phyloP scores from a whole-genome alignment of 2,113 vertebrate species.

The Grus americana region DNA sequence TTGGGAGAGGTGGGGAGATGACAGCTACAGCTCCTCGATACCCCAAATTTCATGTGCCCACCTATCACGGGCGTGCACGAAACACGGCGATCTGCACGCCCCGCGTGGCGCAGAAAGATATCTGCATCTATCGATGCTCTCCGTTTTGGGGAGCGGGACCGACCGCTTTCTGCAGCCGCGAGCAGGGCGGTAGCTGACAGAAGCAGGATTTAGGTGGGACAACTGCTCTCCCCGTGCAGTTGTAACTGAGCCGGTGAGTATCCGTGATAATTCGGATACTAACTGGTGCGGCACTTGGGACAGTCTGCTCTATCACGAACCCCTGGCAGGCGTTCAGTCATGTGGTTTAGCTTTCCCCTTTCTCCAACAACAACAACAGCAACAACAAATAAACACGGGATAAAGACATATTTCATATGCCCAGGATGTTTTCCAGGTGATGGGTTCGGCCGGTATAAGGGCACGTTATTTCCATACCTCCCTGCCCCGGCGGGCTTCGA shows the following conservation, averaged over 20 bases:
- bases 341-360: slow-evolving; percentile 64
- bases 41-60: neutral
- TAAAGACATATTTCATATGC: slow-evolving; percentile 12
- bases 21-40: neutral
- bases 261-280: slow-evolving; percentile 62
- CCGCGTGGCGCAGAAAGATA: neutral
- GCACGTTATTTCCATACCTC: neutral
- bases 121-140: neutral
- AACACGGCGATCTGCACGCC: rapidly evolving
- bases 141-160: neutral
- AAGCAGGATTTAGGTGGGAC: slow-evolving; percentile 68
- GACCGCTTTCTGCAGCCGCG: neutral
- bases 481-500: neutral
- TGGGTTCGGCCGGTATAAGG: neutral
- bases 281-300: slow-evolving; percentile 54
- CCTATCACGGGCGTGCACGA: rapidly evolving
- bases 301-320: slow-evolving; percentile 57
- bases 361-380: slow-evolving; percentile 63
- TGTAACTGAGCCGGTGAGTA: slow-evolving; percentile 63
- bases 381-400: slow-evolving; percentile 48
- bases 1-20: neutral
- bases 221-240: slow-evolving; percentile 31
- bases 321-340: slow-evolving; percentile 66
- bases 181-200: slow-evolving; percentile 47
- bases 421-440: slow-evolving; percentile 66